Evolutionary conservation across 1,140 invertebrate genomes (phyloP).

Genomic region (Dendroctonus ponderosae): DNA sequence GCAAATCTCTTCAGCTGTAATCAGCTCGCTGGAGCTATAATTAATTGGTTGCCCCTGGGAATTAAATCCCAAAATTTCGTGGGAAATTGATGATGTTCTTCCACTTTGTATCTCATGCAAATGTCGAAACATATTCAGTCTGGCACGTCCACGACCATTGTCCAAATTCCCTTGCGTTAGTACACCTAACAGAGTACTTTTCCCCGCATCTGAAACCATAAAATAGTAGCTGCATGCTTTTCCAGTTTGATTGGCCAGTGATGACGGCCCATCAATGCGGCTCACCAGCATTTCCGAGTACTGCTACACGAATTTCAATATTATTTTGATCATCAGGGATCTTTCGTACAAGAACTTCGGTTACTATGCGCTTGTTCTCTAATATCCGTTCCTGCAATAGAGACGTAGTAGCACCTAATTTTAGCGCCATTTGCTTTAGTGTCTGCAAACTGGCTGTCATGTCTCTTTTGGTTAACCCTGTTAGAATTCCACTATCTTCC

Average conservation of each 20-base stretch:
- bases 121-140: conserved; percentile 94
- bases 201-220: conserved; percentile 72
- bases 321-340: conserved; percentile 88
- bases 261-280: not conserved
- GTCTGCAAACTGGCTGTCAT: conserved; percentile 81
- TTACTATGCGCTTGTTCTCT: conserved; percentile 58
- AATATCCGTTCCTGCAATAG: conserved; percentile 57
- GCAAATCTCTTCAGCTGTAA: conserved; percentile 92
- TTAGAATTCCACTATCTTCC: conserved; percentile 84
- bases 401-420: conserved; percentile 77
- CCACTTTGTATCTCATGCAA: conserved; percentile 96
- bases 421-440: conserved; percentile 79
- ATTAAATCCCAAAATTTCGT: conserved; percentile 96
- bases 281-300: conserved; percentile 71
- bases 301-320: conserved; percentile 86
- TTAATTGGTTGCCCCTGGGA: conserved; percentile 72
- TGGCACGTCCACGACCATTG: conserved; percentile 90
- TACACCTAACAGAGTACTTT: conserved; percentile 90
- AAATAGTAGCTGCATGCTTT: not conserved
- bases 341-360: conserved; percentile 90
- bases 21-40: conserved; percentile 86
- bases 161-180: conserved; percentile 93
- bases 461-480: conserved; percentile 76
- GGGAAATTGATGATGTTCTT: conserved; percentile 92
- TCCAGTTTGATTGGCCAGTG: no score